Evolutionary conservation across 35 echinoderm and acorn worm genomes (phyloP).

Genomic region (Holothuria glaberrima): DNA sequence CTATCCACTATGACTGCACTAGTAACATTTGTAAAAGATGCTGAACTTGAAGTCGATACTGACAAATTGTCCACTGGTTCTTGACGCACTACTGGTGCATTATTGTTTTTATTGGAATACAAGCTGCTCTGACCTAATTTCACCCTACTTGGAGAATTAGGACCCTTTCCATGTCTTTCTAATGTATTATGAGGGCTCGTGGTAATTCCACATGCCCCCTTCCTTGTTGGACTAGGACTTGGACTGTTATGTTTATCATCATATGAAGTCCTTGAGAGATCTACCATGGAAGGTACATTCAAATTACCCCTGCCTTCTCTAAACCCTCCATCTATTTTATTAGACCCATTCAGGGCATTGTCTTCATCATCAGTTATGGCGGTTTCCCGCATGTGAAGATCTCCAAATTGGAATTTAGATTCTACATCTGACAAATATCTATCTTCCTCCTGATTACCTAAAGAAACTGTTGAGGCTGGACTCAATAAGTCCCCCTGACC

Average conservation of each 20-base stretch:
- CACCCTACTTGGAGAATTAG: conserved; percentile 84
- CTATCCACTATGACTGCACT: conserved; percentile 61
- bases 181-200: conserved; percentile 79
- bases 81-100: neutral
- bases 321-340: conserved; percentile 11
- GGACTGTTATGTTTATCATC: conserved; percentile 64
- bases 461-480: conserved; percentile 68
- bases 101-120: conserved; percentile 77
- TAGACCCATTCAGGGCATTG: conserved; percentile 66
- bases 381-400: conserved; percentile 63
- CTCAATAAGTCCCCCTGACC: conserved; percentile 62
- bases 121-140: conserved; percentile 96
- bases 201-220: conserved; percentile 63
- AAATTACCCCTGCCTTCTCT: conserved; percentile 16
- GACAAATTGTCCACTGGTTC: conserved; percentile 45
- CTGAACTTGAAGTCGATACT: conserved; percentile 63
- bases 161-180: conserved; percentile 68
- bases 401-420: conserved; percentile 56
- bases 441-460: conserved; percentile 44
- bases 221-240: conserved; percentile 68
- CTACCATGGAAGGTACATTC: neutral
- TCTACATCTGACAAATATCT: neutral
- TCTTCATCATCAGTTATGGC: conserved; percentile 90
- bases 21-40: conserved; percentile 69
- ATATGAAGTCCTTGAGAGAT: conserved; percentile 69